Conservation (phyloP, 2,888 invertebrate genomes). For the Choristoneura rosaceana region DNA sequence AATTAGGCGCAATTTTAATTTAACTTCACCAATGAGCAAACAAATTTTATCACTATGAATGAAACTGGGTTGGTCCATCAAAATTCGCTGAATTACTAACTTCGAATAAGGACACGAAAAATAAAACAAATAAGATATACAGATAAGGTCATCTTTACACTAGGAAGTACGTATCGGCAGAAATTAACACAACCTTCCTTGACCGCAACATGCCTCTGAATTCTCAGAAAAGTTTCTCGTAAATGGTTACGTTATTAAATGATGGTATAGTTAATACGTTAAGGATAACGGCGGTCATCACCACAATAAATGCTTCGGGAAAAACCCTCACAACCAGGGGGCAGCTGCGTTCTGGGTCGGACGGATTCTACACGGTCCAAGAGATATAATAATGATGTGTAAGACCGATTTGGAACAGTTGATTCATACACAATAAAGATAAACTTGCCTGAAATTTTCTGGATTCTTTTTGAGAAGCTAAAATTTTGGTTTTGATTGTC, state of each 20-base stretch:
- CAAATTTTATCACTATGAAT: too few relatives aligned
- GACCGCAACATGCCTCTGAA: background rate
- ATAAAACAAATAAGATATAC: background rate
- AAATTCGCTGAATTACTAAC: too few relatives aligned
- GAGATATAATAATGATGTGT: background rate
- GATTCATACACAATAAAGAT: too few relatives aligned
- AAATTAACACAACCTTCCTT: background rate
- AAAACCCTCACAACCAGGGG: background rate
- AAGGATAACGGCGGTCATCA: conserved; percentile 4
- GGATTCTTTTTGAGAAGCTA: too few relatives aligned
- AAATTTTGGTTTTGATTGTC: too few relatives aligned
- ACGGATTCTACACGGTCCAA: background rate
- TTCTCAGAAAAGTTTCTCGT: background rate
- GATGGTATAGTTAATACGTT: background rate
- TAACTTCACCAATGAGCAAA: too few relatives aligned
- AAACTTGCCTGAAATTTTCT: too few relatives aligned
- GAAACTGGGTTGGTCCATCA: too few relatives aligned
- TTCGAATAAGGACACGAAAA: background rate
- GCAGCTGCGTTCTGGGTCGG: background rate
- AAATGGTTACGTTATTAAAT: conserved; percentile 1
- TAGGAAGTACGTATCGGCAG: background rate
- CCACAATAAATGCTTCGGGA: background rate
- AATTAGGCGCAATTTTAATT: too few relatives aligned
- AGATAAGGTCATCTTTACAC: background rate
- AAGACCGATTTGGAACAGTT: background rate